These are phyloP conservation scores for Heliconius sara DNA, from an alignment of 2,888 invertebrate species.

Conservation along the genomic window DNA sequence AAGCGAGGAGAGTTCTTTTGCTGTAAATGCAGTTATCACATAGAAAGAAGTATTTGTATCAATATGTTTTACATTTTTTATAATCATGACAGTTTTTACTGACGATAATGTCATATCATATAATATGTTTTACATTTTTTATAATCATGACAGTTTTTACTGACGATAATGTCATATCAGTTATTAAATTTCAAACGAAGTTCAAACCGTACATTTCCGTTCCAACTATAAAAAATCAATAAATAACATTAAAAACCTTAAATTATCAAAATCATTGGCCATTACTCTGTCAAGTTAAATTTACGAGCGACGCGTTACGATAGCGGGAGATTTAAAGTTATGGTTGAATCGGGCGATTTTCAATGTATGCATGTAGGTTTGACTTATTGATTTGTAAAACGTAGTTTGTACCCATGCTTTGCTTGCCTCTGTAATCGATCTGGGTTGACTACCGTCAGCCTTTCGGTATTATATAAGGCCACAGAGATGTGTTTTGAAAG, in stretches of 20 bases:
- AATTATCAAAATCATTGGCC: slow-evolving; percentile 25
- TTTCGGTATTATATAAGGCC: too few species aligned
- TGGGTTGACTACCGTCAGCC: too few species aligned
- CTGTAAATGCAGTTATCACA: too few species aligned
- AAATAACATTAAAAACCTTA: not conserved
- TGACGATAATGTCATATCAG: not conserved
- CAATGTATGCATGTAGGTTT: not conserved
- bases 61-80: too few species aligned
- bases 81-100: too few species aligned
- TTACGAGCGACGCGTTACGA: slow-evolving; percentile 20
- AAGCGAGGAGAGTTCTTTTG: too few species aligned
- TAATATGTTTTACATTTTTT: too few species aligned
- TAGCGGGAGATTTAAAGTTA: slow-evolving; percentile 29
- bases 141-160: too few species aligned
- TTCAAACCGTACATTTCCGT: not conserved
- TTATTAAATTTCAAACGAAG: not conserved
- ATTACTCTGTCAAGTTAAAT: slow-evolving; percentile 27
- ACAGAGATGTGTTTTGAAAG: too few species aligned
- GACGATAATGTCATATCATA: too few species aligned
- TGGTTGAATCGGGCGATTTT: slow-evolving; percentile 1
- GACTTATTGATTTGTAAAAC: not conserved
- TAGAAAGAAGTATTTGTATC: too few species aligned
- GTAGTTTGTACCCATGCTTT: not conserved
- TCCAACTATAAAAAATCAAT: not conserved
- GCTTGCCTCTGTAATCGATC: too few species aligned